A percentile compares a stretch with the other conserved stretches of the same genome.
Conservation (phyloP, 2,113 vertebrate genomes). For the Forbesichthys agassizii region DNA sequence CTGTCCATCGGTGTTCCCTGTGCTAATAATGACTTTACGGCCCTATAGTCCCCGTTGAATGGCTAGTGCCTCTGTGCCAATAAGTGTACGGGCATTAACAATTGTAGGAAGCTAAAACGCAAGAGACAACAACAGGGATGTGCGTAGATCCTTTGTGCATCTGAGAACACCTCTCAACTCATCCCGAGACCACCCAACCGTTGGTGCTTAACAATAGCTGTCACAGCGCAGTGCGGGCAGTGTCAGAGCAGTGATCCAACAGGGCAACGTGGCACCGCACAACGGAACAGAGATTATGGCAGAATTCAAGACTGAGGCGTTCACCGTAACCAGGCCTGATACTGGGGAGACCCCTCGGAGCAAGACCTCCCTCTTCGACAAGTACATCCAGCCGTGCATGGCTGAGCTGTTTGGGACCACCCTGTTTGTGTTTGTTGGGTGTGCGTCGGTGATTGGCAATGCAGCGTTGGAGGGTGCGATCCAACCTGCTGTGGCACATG, state of each 20-base stretch:
- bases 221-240: neutral
- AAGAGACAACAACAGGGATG: conserved; percentile 15
- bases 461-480: conserved; percentile 36
- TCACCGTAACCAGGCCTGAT: conserved; percentile 33
- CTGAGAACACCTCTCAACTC: neutral
- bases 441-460: conserved; percentile 78
- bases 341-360: neutral
- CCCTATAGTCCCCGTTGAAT: neutral
- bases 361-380: conserved; percentile 63
- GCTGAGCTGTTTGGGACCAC: conserved; percentile 82
- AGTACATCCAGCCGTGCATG: conserved; percentile 80
- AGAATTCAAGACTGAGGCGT: conserved; percentile 57
- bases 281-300: neutral
- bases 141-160: conserved; percentile 22
- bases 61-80: conserved; percentile 5
- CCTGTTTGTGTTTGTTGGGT: conserved; percentile 86
- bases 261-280: neutral
- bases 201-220: neutral
- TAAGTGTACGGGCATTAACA: conserved; percentile 36
- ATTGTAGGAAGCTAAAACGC: conserved; percentile 45
- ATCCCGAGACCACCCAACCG: neutral
- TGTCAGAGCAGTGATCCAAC: neutral
- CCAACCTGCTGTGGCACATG: conserved; percentile 86
- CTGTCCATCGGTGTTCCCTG: conserved; percentile 1
- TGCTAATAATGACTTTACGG: conserved; percentile 35